Percentiles rank a stretch among this genome's conserved stretches.
phyloP scores from a whole-genome alignment of 2,113 vertebrate species.

The pig (Sus scrofa) region DNA sequence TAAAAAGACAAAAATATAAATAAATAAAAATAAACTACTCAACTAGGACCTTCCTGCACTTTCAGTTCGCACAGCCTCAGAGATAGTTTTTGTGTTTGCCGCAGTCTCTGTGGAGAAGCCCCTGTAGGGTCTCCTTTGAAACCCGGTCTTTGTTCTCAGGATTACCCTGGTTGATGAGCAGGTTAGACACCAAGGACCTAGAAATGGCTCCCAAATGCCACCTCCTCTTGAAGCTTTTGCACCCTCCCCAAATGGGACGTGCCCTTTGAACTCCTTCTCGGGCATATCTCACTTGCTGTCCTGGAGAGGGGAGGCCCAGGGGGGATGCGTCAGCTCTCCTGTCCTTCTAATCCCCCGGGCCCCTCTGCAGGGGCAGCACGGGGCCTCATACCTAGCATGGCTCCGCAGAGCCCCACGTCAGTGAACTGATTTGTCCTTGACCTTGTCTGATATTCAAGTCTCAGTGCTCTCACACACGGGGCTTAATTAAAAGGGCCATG shows the following conservation, averaged over 20 bases:
- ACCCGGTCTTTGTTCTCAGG: not conserved
- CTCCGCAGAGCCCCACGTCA: not conserved
- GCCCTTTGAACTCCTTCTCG: not conserved
- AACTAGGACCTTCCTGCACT: not conserved
- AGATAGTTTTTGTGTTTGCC: not conserved
- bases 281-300: rapidly evolving
- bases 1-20: no score
- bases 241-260: not conserved
- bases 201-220: not conserved
- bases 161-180: not conserved
- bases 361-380: rapidly evolving
- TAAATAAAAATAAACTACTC: not conserved
- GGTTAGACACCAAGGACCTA: not conserved
- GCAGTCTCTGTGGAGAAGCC: not conserved
- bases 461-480: not conserved
- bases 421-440: not conserved
- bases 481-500: conserved; percentile 1
- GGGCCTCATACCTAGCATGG: rapidly evolving
- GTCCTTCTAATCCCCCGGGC: no score
- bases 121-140: not conserved
- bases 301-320: not conserved
- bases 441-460: not conserved
- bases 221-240: not conserved
- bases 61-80: not conserved
- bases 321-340: not conserved